Percentiles rank a stretch among this genome's conserved stretches.
Conservation (phyloP, 2,797 vertebrate species). For the Hozukius guyotensis region DNA sequence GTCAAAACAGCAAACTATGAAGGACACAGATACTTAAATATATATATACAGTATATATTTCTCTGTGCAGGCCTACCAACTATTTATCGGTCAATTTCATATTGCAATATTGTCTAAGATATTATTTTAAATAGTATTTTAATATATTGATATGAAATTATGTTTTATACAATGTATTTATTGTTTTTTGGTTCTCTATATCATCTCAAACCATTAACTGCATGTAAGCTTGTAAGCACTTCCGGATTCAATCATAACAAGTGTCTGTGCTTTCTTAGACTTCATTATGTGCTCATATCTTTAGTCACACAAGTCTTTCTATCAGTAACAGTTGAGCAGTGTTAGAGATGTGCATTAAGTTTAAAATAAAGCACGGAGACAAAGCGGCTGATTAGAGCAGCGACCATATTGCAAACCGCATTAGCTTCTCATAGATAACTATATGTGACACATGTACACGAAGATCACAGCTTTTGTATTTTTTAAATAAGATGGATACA, state of each 20-base stretch:
- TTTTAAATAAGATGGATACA: slow-evolving; percentile 30
- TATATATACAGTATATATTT: slow-evolving; percentile 70
- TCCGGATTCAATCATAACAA: slow-evolving; percentile 64
- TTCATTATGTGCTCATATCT: slow-evolving; percentile 58
- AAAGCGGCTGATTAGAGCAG: slow-evolving; percentile 34
- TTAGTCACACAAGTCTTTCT: slow-evolving; percentile 51
- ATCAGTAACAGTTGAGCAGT: slow-evolving; percentile 44
- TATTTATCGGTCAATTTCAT: slow-evolving; percentile 85
- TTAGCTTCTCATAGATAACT: slow-evolving; percentile 32
- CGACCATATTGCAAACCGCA: slow-evolving; percentile 14
- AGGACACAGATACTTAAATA: slow-evolving; percentile 74
- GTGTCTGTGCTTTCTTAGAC: slow-evolving; percentile 68
- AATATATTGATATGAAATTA: slow-evolving; percentile 86
- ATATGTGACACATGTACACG: slow-evolving; percentile 55
- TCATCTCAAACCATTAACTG: slow-evolving; percentile 80
- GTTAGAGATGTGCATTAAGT: slow-evolving; percentile 48
- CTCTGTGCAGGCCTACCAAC: slow-evolving; percentile 78
- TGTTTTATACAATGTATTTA: slow-evolving; percentile 87
- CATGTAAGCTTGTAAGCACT: slow-evolving; percentile 75
- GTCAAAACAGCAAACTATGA: slow-evolving; percentile 69
- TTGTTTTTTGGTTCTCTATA: slow-evolving; percentile 71
- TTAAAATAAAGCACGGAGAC: slow-evolving; percentile 31
- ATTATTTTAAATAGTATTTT: slow-evolving; percentile 87
- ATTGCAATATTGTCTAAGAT: slow-evolving; percentile 84
- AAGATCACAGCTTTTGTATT: slow-evolving; percentile 61